Base-by-base conservation (phyloP, 2,888 invertebrate species). In the Agrochola circellaris region DNA sequence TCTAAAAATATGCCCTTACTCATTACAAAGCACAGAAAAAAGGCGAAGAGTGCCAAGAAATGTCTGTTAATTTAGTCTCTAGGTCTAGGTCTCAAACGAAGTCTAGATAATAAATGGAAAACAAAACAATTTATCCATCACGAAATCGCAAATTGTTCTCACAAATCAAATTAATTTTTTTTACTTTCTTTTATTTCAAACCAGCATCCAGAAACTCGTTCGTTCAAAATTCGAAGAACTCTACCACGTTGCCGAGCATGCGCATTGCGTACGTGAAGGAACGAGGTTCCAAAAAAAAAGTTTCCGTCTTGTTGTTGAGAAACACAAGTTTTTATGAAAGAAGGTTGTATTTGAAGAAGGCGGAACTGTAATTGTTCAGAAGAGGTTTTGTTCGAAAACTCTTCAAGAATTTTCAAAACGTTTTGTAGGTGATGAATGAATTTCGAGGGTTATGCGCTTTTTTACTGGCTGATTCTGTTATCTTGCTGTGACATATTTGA, bases 171-270 rank as follows among this genome's bases (percentile, higher is more conserved):
- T 42, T 26, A 42, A 13, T 9, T 17, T 61, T 69, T 65, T 60
- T 73, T 78, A 73, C 71, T 76, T 82, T 82, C 68, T 68, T 81
- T 74, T 56, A 73, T 82, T 82, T 73, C 56, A 58, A 77, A 82
- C 79, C 60, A 73, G 69, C 65, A 45, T 77, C 30, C 72, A 69
- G 61, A 82, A 79, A 75, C 86, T 54, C 51, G 82, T 85, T 85
- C 51, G 66, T 78, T 80, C 26, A 17, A 73, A 83, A 81, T 88
- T 87, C 86, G 75, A 84, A 84, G 84, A 89, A 83, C 45, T 81
- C 51, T 65, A 81, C 80, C 73, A 79, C 61, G 66, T 72, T 76
- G 68, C 45, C 56, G 26, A 60, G 73, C 78, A 77, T 80, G 75
- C 79, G 71, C 79, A 79, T 81, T 80, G 67, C 69, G 72, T 60